Conservation (phyloP, 2,113 vertebrate species). For the Barbus barbus region DNA sequence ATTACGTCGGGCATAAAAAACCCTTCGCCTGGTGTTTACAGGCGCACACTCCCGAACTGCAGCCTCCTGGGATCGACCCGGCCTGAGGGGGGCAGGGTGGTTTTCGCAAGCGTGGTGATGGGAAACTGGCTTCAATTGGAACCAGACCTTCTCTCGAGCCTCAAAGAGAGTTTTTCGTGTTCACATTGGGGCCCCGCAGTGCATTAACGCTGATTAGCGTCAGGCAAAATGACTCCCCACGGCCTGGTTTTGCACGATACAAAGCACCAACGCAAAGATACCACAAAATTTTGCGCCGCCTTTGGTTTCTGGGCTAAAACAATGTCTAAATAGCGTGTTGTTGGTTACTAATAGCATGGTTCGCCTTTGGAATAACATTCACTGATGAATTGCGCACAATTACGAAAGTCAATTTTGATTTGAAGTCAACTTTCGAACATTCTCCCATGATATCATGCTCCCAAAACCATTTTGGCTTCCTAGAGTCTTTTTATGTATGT, state of each 20-base stretch:
- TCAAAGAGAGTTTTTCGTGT: conserved; percentile 68
- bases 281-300: not conserved
- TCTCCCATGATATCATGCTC: not conserved
- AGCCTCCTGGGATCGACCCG: not conserved
- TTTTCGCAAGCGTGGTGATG: conserved; percentile 57
- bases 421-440: not conserved
- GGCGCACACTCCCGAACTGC: conserved; percentile 42
- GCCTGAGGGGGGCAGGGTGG: not conserved
- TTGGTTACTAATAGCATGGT: not conserved
- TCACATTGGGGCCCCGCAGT: conserved; percentile 48
- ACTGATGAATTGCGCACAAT: not conserved
- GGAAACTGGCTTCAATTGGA: conserved; percentile 72
- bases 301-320: conserved; percentile 11
- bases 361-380: not conserved
- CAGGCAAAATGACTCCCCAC: conserved; percentile 44
- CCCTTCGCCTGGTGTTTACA: conserved; percentile 59
- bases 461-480: not conserved
- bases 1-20: conserved; percentile 70
- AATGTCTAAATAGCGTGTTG: not conserved
- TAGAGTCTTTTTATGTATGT: not conserved
- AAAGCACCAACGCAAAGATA: conserved; percentile 9
- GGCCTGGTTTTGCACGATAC: conserved; percentile 31
- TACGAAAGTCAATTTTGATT: not conserved
- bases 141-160: conserved; percentile 67
- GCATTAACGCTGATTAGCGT: conserved; percentile 68